These are phyloP conservation scores for Parnassius orleans DNA, from an alignment of 2,888 invertebrate genomes.

Conservation along the genomic window DNA sequence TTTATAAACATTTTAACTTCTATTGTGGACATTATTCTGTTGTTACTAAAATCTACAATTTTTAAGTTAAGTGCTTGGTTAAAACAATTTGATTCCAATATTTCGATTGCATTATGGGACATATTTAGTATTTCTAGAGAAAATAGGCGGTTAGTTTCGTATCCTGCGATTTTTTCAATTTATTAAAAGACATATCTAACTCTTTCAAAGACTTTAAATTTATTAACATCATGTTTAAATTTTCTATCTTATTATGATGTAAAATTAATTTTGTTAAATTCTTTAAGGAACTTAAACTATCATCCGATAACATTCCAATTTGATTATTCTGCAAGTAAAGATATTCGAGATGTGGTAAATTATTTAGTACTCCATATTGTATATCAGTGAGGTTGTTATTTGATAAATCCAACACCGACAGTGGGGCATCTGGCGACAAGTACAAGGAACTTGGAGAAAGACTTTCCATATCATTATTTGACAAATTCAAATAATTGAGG, in stretches of 20 bases:
- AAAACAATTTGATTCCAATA: conserved; percentile 57
- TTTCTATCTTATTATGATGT: conserved; percentile 47
- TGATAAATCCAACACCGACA: conserved; percentile 54
- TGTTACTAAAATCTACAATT: conserved; percentile 55
- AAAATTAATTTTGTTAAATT: conserved; percentile 45
- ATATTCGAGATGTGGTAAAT: conserved; percentile 41
- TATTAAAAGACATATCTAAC: conserved; percentile 56
- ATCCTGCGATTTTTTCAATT: conserved; percentile 45
- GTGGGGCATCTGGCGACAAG: conserved; percentile 32
- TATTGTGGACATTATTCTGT: conserved; percentile 49
- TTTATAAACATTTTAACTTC: conserved; percentile 53
- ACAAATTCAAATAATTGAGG: conserved; percentile 51
- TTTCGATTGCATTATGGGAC: conserved; percentile 54
- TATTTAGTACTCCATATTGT: conserved; percentile 40
- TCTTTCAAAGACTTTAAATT: conserved; percentile 47
- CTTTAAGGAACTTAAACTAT: conserved; percentile 46
- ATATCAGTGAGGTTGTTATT: conserved; percentile 47
- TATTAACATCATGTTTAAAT: conserved; percentile 52
- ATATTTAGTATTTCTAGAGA: conserved; percentile 52
- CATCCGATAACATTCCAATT: conserved; percentile 45
- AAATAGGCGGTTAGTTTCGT: conserved; percentile 51
- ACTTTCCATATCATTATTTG: conserved; percentile 48
- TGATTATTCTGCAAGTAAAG: conserved; percentile 54
- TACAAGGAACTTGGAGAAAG: conserved; percentile 44
- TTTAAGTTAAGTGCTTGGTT: conserved; percentile 47